phyloP scores from a whole-genome alignment of 2,888 invertebrate genomes.

The Drosophila ustulata region DNA sequence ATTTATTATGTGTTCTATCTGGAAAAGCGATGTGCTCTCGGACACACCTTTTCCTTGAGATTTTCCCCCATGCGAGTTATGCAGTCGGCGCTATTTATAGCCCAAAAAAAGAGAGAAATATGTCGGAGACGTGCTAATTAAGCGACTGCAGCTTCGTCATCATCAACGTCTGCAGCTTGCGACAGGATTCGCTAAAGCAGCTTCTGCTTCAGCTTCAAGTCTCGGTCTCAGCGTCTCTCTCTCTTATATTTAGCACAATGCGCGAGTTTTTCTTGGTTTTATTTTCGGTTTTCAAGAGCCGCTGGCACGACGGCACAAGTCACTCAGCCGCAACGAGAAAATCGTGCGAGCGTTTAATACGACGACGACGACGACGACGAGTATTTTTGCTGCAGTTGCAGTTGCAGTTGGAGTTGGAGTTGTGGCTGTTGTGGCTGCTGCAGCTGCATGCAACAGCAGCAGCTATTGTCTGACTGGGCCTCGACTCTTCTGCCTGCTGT shows the following conservation, averaged over 20 bases:
- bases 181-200: slow-evolving; percentile 47
- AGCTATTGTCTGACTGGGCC: slow-evolving; percentile 58
- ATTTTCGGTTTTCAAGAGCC: slow-evolving; percentile 46
- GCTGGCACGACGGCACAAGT: slow-evolving; percentile 78
- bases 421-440: slow-evolving; percentile 5
- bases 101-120: slow-evolving; percentile 18
- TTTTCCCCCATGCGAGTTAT: slow-evolving; percentile 13
- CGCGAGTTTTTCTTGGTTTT: slow-evolving; percentile 31
- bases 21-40: slow-evolving; percentile 25
- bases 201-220: slow-evolving; percentile 17
- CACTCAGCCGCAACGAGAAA: slow-evolving; percentile 81
- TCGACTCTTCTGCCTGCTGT: slow-evolving; percentile 52
- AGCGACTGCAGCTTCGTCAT: slow-evolving; percentile 42
- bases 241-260: slow-evolving; percentile 61
- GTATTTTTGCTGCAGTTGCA: slow-evolving; percentile 27
- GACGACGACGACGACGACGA: slow-evolving; percentile 20
- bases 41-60: slow-evolving; percentile 21
- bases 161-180: slow-evolving; percentile 16
- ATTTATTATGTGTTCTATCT: not conserved
- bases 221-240: not conserved
- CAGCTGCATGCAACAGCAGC: slow-evolving; percentile 35
- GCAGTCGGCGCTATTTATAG: slow-evolving; percentile 41
- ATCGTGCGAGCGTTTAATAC: slow-evolving; percentile 80
- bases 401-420: slow-evolving; percentile 26
- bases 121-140: slow-evolving; percentile 55